phyloP scores from a whole-genome alignment of 2,888 invertebrate species.

The Polydrusus tereticollis region DNA sequence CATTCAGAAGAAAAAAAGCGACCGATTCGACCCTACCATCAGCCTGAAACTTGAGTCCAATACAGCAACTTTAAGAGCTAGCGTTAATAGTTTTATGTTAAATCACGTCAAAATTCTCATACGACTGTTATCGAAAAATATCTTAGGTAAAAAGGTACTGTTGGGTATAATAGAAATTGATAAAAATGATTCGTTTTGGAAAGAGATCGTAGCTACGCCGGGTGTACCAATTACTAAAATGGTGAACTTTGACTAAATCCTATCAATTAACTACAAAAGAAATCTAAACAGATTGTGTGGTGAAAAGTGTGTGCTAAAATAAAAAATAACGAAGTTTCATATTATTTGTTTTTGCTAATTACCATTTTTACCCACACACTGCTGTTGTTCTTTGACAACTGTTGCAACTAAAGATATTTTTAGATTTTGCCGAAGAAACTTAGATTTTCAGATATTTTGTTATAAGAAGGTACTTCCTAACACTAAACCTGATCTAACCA shows the following conservation, averaged over 20 bases:
- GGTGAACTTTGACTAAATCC: constrained; percentile 71
- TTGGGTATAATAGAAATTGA: constrained; percentile 77
- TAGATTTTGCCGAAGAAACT: too few relatives aligned
- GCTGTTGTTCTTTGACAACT: too few relatives aligned
- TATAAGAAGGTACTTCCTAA: too few relatives aligned
- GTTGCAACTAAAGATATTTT: too few relatives aligned
- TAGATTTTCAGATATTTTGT: too few relatives aligned
- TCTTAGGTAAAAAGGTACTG: constrained; percentile 77
- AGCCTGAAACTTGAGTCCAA: constrained; percentile 82
- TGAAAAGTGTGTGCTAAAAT: too few relatives aligned
- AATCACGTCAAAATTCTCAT: constrained; percentile 76
- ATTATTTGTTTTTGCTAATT: too few relatives aligned
- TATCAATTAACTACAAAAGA: too few relatives aligned
- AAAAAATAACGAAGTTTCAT: too few relatives aligned
- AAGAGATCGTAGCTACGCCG: constrained; percentile 71
- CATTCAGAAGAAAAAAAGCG: constrained; percentile 76
- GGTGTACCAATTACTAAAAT: constrained; percentile 72
- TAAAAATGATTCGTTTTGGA: constrained; percentile 76
- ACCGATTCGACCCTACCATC: constrained; percentile 79
- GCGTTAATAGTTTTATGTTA: constrained; percentile 74
- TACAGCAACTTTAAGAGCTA: constrained; percentile 74
- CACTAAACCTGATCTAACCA: too few relatives aligned
- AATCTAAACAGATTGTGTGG: too few relatives aligned
- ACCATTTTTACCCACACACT: too few relatives aligned
- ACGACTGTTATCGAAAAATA: constrained; percentile 76